phyloP scores from a whole-genome alignment of 2,797 vertebrate species.

The Gambelia wislizenii region DNA sequence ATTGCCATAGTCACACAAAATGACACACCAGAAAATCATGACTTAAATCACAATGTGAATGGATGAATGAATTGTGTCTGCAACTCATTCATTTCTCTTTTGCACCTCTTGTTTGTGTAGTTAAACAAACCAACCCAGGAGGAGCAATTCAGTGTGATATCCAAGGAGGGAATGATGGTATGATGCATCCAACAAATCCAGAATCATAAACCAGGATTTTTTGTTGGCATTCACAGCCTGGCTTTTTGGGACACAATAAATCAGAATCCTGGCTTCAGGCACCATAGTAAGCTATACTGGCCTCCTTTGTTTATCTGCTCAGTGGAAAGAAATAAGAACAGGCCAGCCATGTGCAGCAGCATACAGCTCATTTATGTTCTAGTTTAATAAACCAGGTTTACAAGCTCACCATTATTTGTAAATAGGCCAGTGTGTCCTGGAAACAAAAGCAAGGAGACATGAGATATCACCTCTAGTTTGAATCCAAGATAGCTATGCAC shows the following conservation, averaged over 20 bases:
- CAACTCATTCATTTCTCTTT: neutral
- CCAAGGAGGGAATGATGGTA: neutral
- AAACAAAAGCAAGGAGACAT: neutral
- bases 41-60: neutral
- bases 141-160: neutral
- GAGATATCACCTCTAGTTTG: neutral
- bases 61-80: neutral
- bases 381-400: neutral
- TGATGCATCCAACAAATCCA: neutral
- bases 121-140: neutral
- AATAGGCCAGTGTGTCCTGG: neutral
- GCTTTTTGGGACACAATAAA: neutral
- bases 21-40: neutral
- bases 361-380: neutral
- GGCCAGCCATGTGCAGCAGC: neutral
- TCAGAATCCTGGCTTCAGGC: neutral
- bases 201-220: neutral
- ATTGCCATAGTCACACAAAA: neutral
- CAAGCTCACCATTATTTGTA: neutral
- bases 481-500: neutral
- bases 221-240: neutral
- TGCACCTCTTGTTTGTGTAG: neutral
- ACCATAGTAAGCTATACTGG: neutral
- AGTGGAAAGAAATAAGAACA: neutral
- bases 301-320: neutral